phyloP scores from a whole-genome alignment of 1,140 invertebrate species.

The Anthonomus grandis region DNA sequence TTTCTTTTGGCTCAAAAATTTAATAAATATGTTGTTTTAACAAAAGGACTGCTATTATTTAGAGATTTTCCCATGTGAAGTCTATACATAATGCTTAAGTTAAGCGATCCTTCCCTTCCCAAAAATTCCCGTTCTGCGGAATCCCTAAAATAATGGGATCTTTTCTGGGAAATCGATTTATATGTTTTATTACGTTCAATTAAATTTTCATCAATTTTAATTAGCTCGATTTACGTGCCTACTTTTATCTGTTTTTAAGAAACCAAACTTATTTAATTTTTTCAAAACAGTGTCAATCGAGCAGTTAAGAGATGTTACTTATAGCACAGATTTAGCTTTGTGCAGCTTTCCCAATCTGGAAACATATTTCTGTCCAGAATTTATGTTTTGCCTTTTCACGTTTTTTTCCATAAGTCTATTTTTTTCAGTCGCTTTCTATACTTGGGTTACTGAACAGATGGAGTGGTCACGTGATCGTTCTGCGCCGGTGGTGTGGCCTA shows the following conservation, averaged over 20 bases:
- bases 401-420: slow-evolving; percentile 1
- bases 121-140: slow-evolving; percentile 7
- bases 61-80: slow-evolving; percentile 2
- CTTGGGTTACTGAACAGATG: too few species aligned
- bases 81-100: slow-evolving; percentile 8
- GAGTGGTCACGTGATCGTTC: too few species aligned
- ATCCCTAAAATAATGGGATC: slow-evolving; percentile 5
- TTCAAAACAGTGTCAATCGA: slow-evolving; percentile 8
- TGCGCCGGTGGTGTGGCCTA: too few species aligned
- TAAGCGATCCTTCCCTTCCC: slow-evolving; percentile 3
- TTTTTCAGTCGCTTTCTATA: neutral
- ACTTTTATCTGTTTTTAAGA: neutral
- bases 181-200: slow-evolving; percentile 5
- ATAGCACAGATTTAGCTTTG: slow-evolving; percentile 2
- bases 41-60: too few species aligned
- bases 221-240: slow-evolving; percentile 1
- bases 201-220: slow-evolving; percentile 3
- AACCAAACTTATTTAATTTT: slow-evolving; percentile 1
- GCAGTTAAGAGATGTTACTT: neutral
- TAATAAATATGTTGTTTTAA: neutral
- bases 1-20: slow-evolving; percentile 42
- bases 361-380: slow-evolving; percentile 1
- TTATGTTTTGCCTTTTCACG: neutral
- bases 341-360: slow-evolving; percentile 4
- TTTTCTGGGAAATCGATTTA: slow-evolving; percentile 12